Evolutionary conservation across 2,797 vertebrate species (phyloP).

Genomic region (Heteromormyrus szaboi): DNA sequence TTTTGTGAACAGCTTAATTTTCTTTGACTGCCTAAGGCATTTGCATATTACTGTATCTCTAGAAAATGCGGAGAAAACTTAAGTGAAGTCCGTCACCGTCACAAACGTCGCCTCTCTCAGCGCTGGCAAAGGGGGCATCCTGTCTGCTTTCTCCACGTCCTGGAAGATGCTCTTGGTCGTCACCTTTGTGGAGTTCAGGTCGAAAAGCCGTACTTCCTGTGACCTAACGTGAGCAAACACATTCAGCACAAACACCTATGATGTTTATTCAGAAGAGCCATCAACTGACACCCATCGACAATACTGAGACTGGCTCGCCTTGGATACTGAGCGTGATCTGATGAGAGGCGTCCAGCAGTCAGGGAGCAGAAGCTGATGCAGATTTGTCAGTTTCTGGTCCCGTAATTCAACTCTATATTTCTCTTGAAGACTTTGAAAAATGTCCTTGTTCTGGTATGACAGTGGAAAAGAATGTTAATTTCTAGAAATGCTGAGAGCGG

Average conservation of each 20-base stretch:
- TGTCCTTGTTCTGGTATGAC: conserved; percentile 9
- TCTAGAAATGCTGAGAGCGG: background rate
- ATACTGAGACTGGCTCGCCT: background rate
- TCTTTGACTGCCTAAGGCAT: background rate
- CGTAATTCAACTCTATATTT: conserved; percentile 13
- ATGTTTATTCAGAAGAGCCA: background rate
- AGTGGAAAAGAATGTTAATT: background rate
- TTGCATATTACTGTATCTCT: background rate
- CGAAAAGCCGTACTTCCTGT: background rate
- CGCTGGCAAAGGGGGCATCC: conserved; percentile 5
- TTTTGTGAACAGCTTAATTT: background rate
- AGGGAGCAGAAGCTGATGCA: conserved; percentile 18
- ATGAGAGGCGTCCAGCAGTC: background rate
- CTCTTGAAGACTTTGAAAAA: background rate
- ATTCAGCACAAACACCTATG: background rate
- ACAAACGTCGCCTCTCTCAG: conserved; percentile 44
- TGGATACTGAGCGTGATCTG: background rate
- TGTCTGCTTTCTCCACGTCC: conserved; percentile 8
- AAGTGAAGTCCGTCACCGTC: conserved; percentile 44
- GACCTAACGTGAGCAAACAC: background rate
- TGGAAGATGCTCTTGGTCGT: background rate
- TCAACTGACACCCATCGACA: background rate
- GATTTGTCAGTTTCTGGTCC: background rate
- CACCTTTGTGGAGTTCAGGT: background rate
- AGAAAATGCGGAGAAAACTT: background rate